These are phyloP conservation scores for Columba livia DNA, from an alignment of 2,113 vertebrate species.

Conservation along the genomic window DNA sequence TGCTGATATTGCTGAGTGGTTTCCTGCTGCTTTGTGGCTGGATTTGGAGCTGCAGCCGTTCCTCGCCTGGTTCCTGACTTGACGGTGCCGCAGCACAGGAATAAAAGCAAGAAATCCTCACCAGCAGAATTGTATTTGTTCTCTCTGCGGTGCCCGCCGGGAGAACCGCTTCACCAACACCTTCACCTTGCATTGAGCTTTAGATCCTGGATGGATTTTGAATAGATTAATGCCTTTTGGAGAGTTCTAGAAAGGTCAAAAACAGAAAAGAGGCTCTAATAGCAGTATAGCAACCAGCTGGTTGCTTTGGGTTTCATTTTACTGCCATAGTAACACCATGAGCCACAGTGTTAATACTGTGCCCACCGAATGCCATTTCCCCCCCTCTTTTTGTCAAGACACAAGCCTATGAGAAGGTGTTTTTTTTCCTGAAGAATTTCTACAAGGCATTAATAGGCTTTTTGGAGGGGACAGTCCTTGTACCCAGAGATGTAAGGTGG, in stretches of 20 bases:
- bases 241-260: constrained; percentile 32
- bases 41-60: constrained; percentile 7
- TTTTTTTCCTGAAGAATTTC: constrained; percentile 30
- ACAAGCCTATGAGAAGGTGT: background rate
- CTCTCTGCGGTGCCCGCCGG: accelerated
- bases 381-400: background rate
- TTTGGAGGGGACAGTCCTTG: constrained; percentile 16
- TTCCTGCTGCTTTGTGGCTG: constrained; percentile 56
- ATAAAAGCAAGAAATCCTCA: background rate
- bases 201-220: background rate
- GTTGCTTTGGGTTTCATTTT: background rate
- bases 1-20: constrained; percentile 50
- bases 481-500: constrained; percentile 48
- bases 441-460: constrained; percentile 11
- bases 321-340: constrained; percentile 49
- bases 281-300: constrained; percentile 39
- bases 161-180: background rate
- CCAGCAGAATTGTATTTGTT: accelerated
- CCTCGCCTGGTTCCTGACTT: background rate
- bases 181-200: background rate
- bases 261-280: background rate
- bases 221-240: background rate
- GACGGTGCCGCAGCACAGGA: background rate
- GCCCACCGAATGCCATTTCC: background rate
- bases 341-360: background rate